A percentile compares a stretch with the other conserved stretches of the same genome.
These are phyloP conservation scores for Andrena bucephala DNA, from an alignment of 2,888 invertebrate species.

Conservation along the genomic window DNA sequence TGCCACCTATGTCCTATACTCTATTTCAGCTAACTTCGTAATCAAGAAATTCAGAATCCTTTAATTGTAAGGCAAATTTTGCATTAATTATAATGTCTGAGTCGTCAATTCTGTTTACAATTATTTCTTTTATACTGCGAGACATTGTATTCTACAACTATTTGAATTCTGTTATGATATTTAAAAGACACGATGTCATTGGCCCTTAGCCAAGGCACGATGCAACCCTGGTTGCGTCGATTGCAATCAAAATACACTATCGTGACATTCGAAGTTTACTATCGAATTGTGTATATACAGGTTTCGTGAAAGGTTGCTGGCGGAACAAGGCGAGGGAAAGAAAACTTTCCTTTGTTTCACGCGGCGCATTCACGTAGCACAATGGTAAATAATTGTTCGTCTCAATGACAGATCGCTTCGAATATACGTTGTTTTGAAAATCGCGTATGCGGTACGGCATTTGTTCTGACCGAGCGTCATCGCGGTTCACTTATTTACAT, in stretches of 20 bases:
- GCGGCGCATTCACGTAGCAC: not conserved
- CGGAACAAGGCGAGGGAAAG: constrained; percentile 1
- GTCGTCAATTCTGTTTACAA: not conserved
- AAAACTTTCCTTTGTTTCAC: not conserved
- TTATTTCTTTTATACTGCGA: not conserved
- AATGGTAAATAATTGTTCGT: constrained; percentile 44
- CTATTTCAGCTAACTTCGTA: constrained; percentile 30
- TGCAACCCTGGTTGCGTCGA: constrained; percentile 25
- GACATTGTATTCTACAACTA: not conserved
- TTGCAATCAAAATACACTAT: constrained; percentile 40
- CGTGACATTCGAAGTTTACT: constrained; percentile 43
- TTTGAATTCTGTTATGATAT: not conserved
- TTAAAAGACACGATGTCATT: not conserved
- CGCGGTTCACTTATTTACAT: constrained; percentile 26
- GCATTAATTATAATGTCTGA: not conserved
- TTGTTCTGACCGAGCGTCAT: constrained; percentile 43
- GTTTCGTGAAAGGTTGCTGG: not conserved
- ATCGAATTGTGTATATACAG: constrained; percentile 1
- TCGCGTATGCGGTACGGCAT: constrained; percentile 38
- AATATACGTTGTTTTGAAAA: constrained; percentile 53
- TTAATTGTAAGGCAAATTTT: constrained; percentile 1
- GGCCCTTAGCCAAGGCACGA: constrained; percentile 17
- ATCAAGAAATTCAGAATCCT: not conserved
- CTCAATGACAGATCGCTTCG: constrained; percentile 14
- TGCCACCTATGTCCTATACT: not conserved